Percentiles rank a stretch among this genome's conserved stretches.
Conservation (phyloP, 2,113 vertebrate genomes). For the Halichoerus grypus region DNA sequence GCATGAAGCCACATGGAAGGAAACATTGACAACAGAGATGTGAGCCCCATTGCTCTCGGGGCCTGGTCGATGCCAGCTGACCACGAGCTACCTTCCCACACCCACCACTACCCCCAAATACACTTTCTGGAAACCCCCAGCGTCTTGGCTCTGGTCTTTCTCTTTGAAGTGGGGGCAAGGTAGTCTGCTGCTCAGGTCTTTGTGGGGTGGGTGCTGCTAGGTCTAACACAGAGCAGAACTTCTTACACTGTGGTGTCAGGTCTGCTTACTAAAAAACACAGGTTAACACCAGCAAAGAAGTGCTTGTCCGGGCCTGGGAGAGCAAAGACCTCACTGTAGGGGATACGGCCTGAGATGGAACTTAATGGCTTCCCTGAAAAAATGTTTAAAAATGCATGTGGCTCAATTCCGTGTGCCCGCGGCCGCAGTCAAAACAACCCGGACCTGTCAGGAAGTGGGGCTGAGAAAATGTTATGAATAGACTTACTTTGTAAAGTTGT, state of each 20-base stretch:
- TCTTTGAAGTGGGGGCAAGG: background rate
- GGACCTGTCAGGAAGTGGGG: constrained; percentile 56
- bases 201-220: background rate
- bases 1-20: background rate
- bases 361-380: constrained; percentile 77
- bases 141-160: constrained; percentile 18
- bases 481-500: constrained; percentile 75
- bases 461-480: constrained; percentile 76
- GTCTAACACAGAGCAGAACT: background rate
- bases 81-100: background rate
- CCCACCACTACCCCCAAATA: background rate
- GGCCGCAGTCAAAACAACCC: constrained; percentile 77
- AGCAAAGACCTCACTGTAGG: constrained; percentile 11
- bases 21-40: background rate
- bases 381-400: constrained; percentile 75
- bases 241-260: background rate
- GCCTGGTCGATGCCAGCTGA: background rate
- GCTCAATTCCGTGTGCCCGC: constrained; percentile 64
- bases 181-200: background rate
- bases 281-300: background rate
- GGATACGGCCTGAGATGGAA: constrained; percentile 25
- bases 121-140: background rate
- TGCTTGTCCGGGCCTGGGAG: background rate
- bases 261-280: constrained; percentile 47
- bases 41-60: background rate